A percentile compares a stretch with the other conserved stretches of the same genome.
Evolutionary conservation across 2,797 vertebrate genomes (phyloP).

Genomic region (Telmatherina bonti): DNA sequence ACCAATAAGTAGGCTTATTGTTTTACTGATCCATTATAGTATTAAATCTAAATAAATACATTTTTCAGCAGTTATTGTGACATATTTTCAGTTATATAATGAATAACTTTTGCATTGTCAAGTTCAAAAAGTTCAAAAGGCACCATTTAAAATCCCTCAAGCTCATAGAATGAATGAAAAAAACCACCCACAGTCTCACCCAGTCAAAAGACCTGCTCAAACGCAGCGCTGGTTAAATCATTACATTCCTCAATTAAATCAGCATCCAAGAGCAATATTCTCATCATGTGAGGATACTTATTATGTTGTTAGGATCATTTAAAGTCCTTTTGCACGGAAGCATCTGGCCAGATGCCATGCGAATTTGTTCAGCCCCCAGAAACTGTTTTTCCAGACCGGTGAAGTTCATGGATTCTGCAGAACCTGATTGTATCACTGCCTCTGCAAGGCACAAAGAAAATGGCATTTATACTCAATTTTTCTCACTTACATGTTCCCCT

Average conservation of each 20-base stretch:
- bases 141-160: no score
- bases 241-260: slow-evolving; percentile 73
- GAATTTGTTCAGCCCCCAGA: slow-evolving; percentile 8
- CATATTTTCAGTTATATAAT: no score
- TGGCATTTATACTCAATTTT: slow-evolving; percentile 20
- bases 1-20: not conserved
- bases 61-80: no score
- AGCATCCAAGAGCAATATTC: slow-evolving; percentile 53
- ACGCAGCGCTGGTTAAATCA: slow-evolving; percentile 55
- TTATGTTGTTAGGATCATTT: slow-evolving; percentile 61
- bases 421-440: not conserved
- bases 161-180: not conserved
- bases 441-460: not conserved
- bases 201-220: slow-evolving; percentile 54
- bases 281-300: slow-evolving; percentile 47
- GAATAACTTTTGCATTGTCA: not conserved
- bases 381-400: not conserved
- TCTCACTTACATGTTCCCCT: slow-evolving; percentile 49
- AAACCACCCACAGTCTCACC: slow-evolving; percentile 47
- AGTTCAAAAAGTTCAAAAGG: not conserved
- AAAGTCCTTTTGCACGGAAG: slow-evolving; percentile 47
- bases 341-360: slow-evolving; percentile 35
- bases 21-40: not conserved
- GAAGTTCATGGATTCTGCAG: slow-evolving; percentile 1
- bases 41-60: not conserved